Percentiles rank a stretch among this genome's conserved stretches.
phyloP scores from a whole-genome alignment of 1,140 invertebrate species.

The Magallana angulata region DNA sequence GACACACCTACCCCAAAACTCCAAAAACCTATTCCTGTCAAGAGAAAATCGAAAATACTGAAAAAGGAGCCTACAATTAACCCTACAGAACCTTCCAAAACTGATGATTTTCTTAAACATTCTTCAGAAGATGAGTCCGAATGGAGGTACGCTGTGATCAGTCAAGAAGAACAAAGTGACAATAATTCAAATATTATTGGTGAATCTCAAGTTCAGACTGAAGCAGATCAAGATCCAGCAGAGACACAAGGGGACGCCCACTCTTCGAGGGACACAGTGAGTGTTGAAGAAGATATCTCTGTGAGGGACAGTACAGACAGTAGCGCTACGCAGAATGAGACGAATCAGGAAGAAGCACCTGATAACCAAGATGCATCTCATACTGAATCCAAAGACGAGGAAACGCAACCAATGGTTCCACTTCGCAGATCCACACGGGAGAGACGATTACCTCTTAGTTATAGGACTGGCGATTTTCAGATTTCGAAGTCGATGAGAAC shows the following conservation, averaged over 20 bases:
- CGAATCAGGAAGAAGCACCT: conserved; percentile 22
- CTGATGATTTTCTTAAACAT: background rate
- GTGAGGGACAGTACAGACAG: background rate
- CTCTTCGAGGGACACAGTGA: conserved; percentile 6
- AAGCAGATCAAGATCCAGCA: conserved; percentile 3
- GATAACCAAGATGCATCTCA: background rate
- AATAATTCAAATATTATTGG: conserved; percentile 41
- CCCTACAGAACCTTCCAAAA: too few relatives aligned
- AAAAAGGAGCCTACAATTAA: background rate
- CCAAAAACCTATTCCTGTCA: background rate
- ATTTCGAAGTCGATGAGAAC: conserved; percentile 32
- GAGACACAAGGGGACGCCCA: conserved; percentile 43
- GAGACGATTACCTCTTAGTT: conserved; percentile 25
- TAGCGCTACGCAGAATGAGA: conserved; percentile 39
- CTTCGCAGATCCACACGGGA: conserved; percentile 33
- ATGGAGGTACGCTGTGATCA: background rate
- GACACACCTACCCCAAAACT: conserved; percentile 1
- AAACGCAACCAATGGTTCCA: background rate
- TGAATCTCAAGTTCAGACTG: conserved; percentile 29
- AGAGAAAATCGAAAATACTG: background rate
- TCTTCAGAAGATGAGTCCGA: conserved; percentile 39
- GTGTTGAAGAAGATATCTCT: conserved; percentile 33
- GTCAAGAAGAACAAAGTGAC: conserved; percentile 30
- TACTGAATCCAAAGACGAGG: background rate
- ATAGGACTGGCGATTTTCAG: conserved; percentile 18